Evolutionary conservation across 2,113 vertebrate genomes (phyloP), one percentile per base, ranked within the genome.

Genomic region (Xiphophorus couchianus): DNA sequence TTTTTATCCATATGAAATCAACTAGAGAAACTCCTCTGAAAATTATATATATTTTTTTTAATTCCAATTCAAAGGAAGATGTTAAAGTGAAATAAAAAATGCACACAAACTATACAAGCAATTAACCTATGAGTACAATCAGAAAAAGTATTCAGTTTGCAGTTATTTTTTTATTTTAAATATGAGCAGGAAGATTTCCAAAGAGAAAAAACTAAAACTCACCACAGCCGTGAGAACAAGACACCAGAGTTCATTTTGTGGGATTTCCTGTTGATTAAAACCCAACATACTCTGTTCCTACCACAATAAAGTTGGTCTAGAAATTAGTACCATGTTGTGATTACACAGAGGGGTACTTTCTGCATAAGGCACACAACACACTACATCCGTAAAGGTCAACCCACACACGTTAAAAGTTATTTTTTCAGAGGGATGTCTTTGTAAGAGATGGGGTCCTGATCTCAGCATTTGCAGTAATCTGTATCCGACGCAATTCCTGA

Each of bases 361-460:
- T 73, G 66, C 65, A 66, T 84, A 93, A 93, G 92, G 92, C 92
- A 91, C 91, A 54, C 51, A 74, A 60, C 44, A 70, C 78, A 29
- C 51, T 58, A 58, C 17, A 25, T 58, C 25, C 19, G 10, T 58
- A 3, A n/a, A n/a, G 25, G 51, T 58, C 51, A 58, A 58, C 77
- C 71, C 73, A 51, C 78, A 80, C 80, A 77, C 13, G 54, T 0
- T 78, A 42, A 39, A 65, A 67, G 39, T 27, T 30, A 0, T 1
- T 14, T 30, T 6, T n/a, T 58, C 11, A 11, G 22, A 54, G 8
- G 22, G 51, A 54, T 54, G 22, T n/a, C 51, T 22, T 7, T 22
- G 7, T 54, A 15, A 6, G 19, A 51, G 14, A 15, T 7, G 6
- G 1, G 44, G 17, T 17, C 17, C 44, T 51, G 44, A 51, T 51